phyloP scores from a whole-genome alignment of 2,113 vertebrate species.

The Equus przewalskii region DNA sequence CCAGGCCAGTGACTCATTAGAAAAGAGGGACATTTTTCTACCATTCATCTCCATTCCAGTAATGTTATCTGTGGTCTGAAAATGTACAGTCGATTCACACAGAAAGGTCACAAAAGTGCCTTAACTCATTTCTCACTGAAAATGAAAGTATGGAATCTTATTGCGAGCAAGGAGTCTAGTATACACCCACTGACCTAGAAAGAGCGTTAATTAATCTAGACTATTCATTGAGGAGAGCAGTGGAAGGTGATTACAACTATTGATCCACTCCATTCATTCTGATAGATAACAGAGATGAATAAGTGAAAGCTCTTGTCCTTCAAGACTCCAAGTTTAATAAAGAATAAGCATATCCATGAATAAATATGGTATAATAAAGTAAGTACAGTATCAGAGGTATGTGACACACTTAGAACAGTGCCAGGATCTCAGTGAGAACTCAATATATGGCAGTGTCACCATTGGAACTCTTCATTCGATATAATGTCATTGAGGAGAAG shows the following conservation, averaged over 20 bases:
- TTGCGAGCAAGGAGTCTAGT: neutral
- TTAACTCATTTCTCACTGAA: conserved; percentile 23
- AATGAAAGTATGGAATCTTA: conserved; percentile 30
- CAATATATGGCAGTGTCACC: neutral
- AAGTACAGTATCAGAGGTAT: neutral
- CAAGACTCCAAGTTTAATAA: neutral
- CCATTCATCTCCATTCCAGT: neutral
- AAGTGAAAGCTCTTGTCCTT: neutral
- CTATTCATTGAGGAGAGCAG: neutral
- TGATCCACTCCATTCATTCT: neutral
- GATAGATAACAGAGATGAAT: neutral
- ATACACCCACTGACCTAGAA: neutral
- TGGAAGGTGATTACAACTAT: neutral
- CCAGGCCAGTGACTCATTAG: neutral
- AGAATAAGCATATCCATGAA: neutral
- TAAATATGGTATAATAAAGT: neutral
- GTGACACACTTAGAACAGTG: neutral
- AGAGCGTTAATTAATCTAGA: neutral
- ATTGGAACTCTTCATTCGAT: neutral
- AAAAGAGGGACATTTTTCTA: neutral
- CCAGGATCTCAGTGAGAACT: neutral
- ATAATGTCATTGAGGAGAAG: neutral
- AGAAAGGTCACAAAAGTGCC: neutral
- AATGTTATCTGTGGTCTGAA: neutral
- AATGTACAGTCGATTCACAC: neutral